Evolutionary conservation across 1,140 invertebrate species (phyloP).

Genomic region (Pomacea maculata): DNA sequence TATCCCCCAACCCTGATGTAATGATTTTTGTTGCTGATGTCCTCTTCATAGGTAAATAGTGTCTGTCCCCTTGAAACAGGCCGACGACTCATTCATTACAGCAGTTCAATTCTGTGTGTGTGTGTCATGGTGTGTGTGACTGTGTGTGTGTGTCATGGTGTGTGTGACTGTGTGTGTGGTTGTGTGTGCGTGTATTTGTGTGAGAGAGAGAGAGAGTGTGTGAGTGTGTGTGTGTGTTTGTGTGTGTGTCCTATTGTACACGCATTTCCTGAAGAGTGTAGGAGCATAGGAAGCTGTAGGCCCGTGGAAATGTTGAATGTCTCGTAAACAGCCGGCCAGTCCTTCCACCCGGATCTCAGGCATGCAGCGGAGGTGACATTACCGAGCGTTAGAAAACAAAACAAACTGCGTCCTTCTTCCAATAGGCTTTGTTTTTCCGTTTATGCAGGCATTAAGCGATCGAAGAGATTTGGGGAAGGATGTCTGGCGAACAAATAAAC

Average conservation of each 20-base stretch:
- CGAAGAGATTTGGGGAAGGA: slow-evolving; percentile 22
- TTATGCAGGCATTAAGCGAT: slow-evolving; percentile 21
- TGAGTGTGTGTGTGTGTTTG: not conserved
- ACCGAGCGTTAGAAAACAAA: slow-evolving; percentile 8
- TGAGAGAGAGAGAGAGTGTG: no score
- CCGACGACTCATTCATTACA: not conserved
- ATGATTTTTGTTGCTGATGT: no score
- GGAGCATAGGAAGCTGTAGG: not conserved
- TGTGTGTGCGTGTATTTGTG: slow-evolving; percentile 17
- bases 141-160: slow-evolving; percentile 27
- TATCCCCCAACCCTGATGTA: no score
- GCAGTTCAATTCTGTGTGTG: slow-evolving; percentile 20
- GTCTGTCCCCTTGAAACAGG: no score
- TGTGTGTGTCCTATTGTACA: not conserved
- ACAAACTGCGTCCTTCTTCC: slow-evolving; percentile 4
- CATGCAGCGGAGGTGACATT: slow-evolving; percentile 1
- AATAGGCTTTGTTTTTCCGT: slow-evolving; percentile 18
- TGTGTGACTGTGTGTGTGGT: slow-evolving; percentile 22
- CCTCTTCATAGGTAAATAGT: no score
- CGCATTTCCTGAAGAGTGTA: no score
- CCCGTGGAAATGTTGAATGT: not conserved
- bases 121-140: slow-evolving; percentile 16
- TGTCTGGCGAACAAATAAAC: slow-evolving; percentile 24
- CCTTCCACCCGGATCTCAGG: not conserved
- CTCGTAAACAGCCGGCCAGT: not conserved